Base-by-base conservation (phyloP, 2,888 invertebrate genomes). In the Heliconius erato region DNA sequence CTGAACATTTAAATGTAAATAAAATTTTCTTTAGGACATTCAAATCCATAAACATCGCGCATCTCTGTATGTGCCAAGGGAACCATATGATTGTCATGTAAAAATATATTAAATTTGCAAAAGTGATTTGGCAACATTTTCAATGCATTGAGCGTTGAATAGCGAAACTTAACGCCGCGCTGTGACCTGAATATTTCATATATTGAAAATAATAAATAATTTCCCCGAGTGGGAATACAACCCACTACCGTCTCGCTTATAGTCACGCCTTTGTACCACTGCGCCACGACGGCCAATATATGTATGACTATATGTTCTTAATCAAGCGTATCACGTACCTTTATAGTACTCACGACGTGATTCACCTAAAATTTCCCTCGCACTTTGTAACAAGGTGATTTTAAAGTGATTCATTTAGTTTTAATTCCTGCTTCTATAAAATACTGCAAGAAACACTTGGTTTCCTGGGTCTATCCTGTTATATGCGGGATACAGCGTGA, bases 321-420 rank as follows among this genome's bases (percentile, higher is more conserved):
- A 74, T 82, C 65, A 82, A 69, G 65, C 79, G 44, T 82, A 16
- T 26, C 74, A 74, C 80, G 76, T 59, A 65, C 65, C 65, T 44
- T 40, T 76, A 49, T 81, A 59, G 68, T 77, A 77, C 40, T 76
- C 44, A 69, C 68, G 26, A 44, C 77, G 79, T 86, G 85, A 86
- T 77, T 85, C 86, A 86, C 81, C 78, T 76, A 59, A 71, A 76
- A 78, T 83, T 49, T 74, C 69, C 78, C 74, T 40, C 49, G 72
- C 7, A 81, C 72, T 81, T 81, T 78, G 72, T 74, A 79, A 79
- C 79, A 81, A 49, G 49, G 49, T 49, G 49, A 49, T 49, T 49
- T 49, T 49, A 49, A 49, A 5, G 49, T 49, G 49, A 49, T 19
- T 49, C 49, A 49, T 49, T 49, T 49, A 19, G 16, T 49, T 49